Base-by-base conservation (phyloP, 2,888 invertebrate genomes). In the Himalopsyche tibetana region DNA sequence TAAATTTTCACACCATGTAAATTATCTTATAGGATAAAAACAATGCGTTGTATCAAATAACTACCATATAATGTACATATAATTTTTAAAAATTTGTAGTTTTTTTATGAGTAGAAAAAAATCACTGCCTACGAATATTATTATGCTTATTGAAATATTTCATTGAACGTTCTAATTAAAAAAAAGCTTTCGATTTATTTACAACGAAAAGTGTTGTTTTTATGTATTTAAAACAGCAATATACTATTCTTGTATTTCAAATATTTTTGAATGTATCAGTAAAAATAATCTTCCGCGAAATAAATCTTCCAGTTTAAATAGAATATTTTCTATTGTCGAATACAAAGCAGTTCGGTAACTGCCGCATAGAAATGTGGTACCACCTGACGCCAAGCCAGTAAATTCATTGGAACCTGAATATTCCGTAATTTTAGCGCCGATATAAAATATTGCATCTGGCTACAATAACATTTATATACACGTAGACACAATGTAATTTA, bases 361-460 rank as follows among this genome's bases (percentile, higher is more conserved):
- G 42, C 80, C 38, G 42, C 42, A 80, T 80, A 40, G 42, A 80
- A 42, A 42, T 80, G 42, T 19, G 80, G 82, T 74, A 82, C 83
- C 86, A 86, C 80, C 86, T 86, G 86, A 42, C 86, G 86, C 86
- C 84, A 79, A 55, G 38, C 63, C 84, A 79, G 74, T 84, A 86
- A 86, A 86, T 86, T 86, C 86, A 86, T 86, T 84, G 86, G 82
- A 69, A 85, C 85, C 83, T 86, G 63, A 69, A 83, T 83, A 84
- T 79, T 84, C 83, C 63, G 80, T 84, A 69, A 80, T 84, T 56
- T 69, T 86, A 80, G 84, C 82, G 81, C 80, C 81, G 81, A 84
- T 86, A 83, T 86, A 84, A 82, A 82, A 38, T 84, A 84, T 86
- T 84, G 83, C 84, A 80, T 80, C 80, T 19, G 19, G 63, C 19